These are phyloP conservation scores for Spea bombifrons DNA, from an alignment of 2,113 vertebrate species.

Conservation along the genomic window DNA sequence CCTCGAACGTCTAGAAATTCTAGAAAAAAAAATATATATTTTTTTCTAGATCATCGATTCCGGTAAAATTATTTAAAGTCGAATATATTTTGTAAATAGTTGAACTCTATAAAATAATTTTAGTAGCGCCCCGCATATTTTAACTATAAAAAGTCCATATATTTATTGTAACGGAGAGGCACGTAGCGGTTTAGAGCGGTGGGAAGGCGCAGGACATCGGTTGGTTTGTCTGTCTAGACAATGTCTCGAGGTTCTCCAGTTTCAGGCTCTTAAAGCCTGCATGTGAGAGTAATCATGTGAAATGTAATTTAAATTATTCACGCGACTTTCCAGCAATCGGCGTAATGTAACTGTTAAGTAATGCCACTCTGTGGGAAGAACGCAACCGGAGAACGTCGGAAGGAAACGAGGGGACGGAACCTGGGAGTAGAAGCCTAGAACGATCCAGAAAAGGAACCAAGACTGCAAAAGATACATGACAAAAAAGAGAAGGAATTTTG, in stretches of 20 bases:
- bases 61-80: too few species aligned
- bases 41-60: too few species aligned
- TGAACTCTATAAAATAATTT: too few species aligned
- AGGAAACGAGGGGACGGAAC: neutral
- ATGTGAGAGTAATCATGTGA: conserved; percentile 31
- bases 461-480: neutral
- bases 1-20: too few species aligned
- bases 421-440: neutral
- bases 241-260: neutral
- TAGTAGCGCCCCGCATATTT: too few species aligned
- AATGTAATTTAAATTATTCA: conserved; percentile 44
- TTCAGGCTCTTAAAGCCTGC: conserved; percentile 9
- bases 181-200: too few species aligned
- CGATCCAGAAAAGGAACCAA: neutral
- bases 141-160: too few species aligned
- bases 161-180: too few species aligned
- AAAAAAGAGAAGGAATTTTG: too few species aligned
- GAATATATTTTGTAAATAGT: too few species aligned
- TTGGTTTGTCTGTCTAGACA: conserved; percentile 31
- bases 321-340: conserved; percentile 31
- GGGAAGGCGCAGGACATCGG: too few species aligned
- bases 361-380: neutral
- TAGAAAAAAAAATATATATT: too few species aligned
- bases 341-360: conserved; percentile 16
- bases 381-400: neutral